Evolutionary conservation across 2,797 vertebrate genomes (phyloP), one percentile per base, ranked within the genome.

Genomic region (Sebastiscus albofasciatus): DNA sequence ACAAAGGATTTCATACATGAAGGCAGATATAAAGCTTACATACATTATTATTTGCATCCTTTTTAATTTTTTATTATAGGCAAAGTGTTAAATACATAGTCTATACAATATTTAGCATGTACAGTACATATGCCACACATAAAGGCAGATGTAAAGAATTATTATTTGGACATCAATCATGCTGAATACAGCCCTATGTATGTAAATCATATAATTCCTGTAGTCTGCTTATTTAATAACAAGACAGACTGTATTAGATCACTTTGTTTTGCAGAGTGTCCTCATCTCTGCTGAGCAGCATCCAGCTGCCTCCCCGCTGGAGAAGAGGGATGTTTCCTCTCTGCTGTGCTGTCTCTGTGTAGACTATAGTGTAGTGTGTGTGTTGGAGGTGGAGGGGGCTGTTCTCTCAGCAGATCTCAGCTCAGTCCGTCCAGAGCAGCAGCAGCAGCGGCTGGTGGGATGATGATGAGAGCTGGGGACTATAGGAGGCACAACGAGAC

Each of bases 401-500:
- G 92, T 90, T 91, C 89, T 85, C 83, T 87, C 80, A 72, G 83
- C 90, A 86, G 83, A 86, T 86, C 88, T 46, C 83, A 80, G 80
- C 86, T 90, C 90, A 90, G 89, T 93, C 90, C 72, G 86, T 89
- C 85, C 89, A 75, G 56, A 92, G 89, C 85, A 90, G 90, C 90
- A 85, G 90, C 84, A 54, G 82, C 39, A 42, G 39, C 39, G 39
- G 39, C 39, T 42, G 39, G 39, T 42, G 39, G 39, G 39, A 42
- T 42, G 39, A 42, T 82, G 86, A 87, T 89, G 89, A 93, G 84
- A 76, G 89, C 88, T 5, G 81, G 83, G 82, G 82, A 91, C 81
- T 24, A 42, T 42, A 81, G 90, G 82, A 77, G 85, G 78, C 77
- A 11, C 39, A 42, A 75, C 81, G 81, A 81, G 9, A 61, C 86